Conservation (phyloP, 2,797 vertebrate species). For the Microcaecilia unicolor region DNA sequence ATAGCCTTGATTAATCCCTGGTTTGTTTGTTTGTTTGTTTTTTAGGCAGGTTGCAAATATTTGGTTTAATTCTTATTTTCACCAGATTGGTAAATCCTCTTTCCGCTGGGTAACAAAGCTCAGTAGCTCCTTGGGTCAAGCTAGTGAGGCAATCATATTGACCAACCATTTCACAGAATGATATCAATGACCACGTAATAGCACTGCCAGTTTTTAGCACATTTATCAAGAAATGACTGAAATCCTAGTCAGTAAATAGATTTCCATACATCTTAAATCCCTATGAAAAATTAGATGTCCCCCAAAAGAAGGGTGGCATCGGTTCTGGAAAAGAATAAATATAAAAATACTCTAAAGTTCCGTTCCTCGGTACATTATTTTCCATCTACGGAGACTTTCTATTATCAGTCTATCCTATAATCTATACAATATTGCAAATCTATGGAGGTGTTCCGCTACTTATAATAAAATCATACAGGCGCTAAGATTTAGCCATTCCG, state of each 20-base stretch:
- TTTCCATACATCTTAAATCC: conserved; percentile 8
- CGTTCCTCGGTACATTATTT: no score
- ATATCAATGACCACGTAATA: neutral
- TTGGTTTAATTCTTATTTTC: neutral
- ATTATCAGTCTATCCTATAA: neutral
- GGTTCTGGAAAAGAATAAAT: conserved; percentile 2
- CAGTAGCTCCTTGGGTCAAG: neutral
- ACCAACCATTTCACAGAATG: conserved; percentile 4
- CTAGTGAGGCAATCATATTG: neutral
- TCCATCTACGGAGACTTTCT: neutral
- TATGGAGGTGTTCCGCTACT: no score
- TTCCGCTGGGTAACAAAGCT: neutral
- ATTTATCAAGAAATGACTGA: neutral
- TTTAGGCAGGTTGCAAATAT: neutral
- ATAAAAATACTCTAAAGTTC: no score
- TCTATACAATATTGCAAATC: no score
- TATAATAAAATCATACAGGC: no score
- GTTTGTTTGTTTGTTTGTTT: no score
- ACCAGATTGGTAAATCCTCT: neutral
- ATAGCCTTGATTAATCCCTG: neutral
- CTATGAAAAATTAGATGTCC: neutral
- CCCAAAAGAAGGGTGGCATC: conserved; percentile 1
- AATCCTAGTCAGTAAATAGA: neutral
- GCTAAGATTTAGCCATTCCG: no score
- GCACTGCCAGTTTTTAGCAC: neutral